Conservation (phyloP, 2,888 invertebrate species). For the Dryobotodes eremita region DNA sequence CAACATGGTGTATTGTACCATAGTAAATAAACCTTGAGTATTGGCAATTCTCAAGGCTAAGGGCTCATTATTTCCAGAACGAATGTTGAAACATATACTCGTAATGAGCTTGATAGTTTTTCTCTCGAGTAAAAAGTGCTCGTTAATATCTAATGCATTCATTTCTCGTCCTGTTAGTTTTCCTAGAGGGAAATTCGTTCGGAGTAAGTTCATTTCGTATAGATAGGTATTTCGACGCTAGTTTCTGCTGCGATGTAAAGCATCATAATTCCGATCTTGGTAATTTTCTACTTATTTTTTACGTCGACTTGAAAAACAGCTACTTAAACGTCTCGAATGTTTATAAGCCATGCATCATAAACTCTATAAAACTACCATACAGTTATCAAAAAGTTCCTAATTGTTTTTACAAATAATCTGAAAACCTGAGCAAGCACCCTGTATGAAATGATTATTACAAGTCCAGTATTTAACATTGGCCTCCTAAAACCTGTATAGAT, state of each 20-base stretch:
- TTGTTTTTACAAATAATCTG: not conserved
- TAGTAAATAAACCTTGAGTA: not conserved
- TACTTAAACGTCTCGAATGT: not conserved
- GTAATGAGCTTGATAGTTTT: not conserved
- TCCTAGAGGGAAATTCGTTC: not conserved
- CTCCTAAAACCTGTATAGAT: slow-evolving; percentile 36
- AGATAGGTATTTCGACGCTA: too few relatives aligned
- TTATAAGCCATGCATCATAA: not conserved
- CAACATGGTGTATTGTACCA: not conserved
- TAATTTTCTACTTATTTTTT: not conserved
- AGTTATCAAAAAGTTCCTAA: too few relatives aligned
- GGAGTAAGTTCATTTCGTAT: not conserved
- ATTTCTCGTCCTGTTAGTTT: not conserved
- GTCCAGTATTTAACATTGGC: slow-evolving; percentile 15
- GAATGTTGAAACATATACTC: slow-evolving; percentile 17
- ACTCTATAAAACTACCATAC: not conserved
- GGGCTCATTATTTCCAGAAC: slow-evolving; percentile 25
- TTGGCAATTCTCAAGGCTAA: slow-evolving; percentile 11
- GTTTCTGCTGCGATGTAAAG: not conserved
- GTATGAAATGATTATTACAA: not conserved
- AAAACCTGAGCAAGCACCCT: not conserved
- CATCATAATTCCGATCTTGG: not conserved
- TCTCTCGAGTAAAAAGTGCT: slow-evolving; percentile 6
- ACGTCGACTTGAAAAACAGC: not conserved
- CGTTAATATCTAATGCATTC: not conserved